phyloP scores from a whole-genome alignment of 1,140 invertebrate genomes.

The Centruroides sculpturatus region DNA sequence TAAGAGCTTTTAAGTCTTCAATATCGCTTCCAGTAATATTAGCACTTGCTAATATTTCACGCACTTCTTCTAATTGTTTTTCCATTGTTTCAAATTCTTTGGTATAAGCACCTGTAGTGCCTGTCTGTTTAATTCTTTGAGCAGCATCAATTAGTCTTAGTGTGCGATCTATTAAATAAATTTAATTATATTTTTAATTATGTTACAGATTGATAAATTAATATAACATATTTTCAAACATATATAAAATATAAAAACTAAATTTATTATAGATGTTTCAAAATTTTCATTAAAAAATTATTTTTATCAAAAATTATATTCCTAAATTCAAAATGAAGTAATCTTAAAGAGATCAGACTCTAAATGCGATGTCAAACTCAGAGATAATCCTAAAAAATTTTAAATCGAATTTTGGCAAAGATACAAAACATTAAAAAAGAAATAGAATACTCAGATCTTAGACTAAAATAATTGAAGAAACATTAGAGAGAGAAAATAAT shows the following conservation, averaged over 20 bases:
- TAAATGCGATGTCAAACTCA: too few species aligned
- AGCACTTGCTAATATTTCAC: conserved; percentile 56
- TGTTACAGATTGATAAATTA: background rate
- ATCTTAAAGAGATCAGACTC: too few species aligned
- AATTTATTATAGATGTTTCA: conserved; percentile 21
- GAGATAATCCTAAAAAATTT: too few species aligned
- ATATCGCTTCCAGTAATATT: conserved; percentile 56
- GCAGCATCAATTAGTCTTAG: conserved; percentile 54
- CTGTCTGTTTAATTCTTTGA: conserved; percentile 79
- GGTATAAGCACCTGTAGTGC: conserved; percentile 85
- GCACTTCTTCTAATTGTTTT: conserved; percentile 60
- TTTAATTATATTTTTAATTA: background rate
- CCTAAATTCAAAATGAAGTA: too few species aligned
- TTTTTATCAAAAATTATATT: too few species aligned
- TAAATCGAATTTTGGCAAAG: too few species aligned
- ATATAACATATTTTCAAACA: conserved; percentile 40
- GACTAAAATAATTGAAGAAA: too few species aligned
- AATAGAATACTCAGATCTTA: too few species aligned
- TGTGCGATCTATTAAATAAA: conserved; percentile 27
- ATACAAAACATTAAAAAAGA: too few species aligned
- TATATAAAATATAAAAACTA: conserved; percentile 12
- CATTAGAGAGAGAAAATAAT: too few species aligned
- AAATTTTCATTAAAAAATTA: too few species aligned
- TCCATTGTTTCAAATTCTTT: conserved; percentile 85
- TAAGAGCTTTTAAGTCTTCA: conserved; percentile 40